Percentiles rank a stretch among this genome's conserved stretches.
Conservation (phyloP, 2,888 invertebrate genomes). For the Latheticus oryzae region DNA sequence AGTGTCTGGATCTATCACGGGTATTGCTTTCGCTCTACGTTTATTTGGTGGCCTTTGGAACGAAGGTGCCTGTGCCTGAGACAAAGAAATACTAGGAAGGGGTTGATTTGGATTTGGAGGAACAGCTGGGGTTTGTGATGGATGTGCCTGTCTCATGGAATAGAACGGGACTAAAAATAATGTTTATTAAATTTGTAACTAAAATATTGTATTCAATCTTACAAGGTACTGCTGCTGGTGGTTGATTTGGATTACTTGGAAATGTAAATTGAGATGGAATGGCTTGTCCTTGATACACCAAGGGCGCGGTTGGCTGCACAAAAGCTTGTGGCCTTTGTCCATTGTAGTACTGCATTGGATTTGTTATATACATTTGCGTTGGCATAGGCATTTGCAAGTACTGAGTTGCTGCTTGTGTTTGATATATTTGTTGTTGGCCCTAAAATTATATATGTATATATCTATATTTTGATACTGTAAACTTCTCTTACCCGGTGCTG, state of each 20-base stretch:
- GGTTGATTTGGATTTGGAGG: constrained; percentile 47
- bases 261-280: constrained; percentile 39
- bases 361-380: constrained; percentile 43
- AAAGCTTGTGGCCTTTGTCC: constrained; percentile 45
- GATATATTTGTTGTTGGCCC: constrained; percentile 46
- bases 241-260: constrained; percentile 44
- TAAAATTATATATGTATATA: constrained; percentile 33
- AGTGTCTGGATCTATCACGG: constrained; percentile 63
- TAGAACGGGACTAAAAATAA: constrained; percentile 28
- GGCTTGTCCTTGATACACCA: constrained; percentile 43
- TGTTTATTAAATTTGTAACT: constrained; percentile 1
- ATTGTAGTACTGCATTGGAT: constrained; percentile 46
- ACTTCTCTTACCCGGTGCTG: constrained; percentile 57
- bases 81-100: constrained; percentile 35
- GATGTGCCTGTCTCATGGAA: constrained; percentile 43
- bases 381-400: constrained; percentile 44
- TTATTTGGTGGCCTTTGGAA: constrained; percentile 48
- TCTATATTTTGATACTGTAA: constrained; percentile 9
- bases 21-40: constrained; percentile 58
- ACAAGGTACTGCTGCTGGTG: constrained; percentile 45
- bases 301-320: constrained; percentile 44
- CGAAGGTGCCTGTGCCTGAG: constrained; percentile 45
- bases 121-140: constrained; percentile 43
- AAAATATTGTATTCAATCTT: constrained; percentile 42
- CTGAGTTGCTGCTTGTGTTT: constrained; percentile 42